Conservation (phyloP, 2,888 invertebrate genomes). For the Drosophila tanythrix region DNA sequence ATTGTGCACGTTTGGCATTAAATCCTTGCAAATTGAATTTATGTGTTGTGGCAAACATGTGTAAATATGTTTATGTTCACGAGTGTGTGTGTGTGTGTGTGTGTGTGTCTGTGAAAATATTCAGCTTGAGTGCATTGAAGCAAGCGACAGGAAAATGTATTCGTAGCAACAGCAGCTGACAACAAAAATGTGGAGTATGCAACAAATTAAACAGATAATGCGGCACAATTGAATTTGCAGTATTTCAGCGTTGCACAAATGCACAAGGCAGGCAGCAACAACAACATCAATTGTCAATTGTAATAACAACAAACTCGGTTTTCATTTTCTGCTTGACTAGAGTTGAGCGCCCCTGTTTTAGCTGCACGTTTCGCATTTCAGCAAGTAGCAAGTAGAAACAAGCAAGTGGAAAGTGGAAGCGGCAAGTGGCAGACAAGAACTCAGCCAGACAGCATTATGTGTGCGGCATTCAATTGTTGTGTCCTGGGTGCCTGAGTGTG, state of each 20-base stretch:
- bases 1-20: slow-evolving; percentile 14
- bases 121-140: slow-evolving; percentile 52
- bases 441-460: slow-evolving; percentile 66
- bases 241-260: slow-evolving; percentile 33
- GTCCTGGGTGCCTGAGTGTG: slow-evolving; percentile 34
- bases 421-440: slow-evolving; percentile 32
- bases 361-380: slow-evolving; percentile 73
- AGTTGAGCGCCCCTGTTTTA: slow-evolving; percentile 60
- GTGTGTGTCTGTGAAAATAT: slow-evolving; percentile 28
- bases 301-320: slow-evolving; percentile 54
- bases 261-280: slow-evolving; percentile 30
- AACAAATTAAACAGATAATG: slow-evolving; percentile 73
- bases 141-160: slow-evolving; percentile 26
- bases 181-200: slow-evolving; percentile 48
- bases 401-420: slow-evolving; percentile 16
- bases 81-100: slow-evolving; percentile 5
- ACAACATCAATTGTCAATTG: slow-evolving; percentile 42
- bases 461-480: slow-evolving; percentile 58
- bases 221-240: slow-evolving; percentile 70
- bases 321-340: slow-evolving; percentile 78
- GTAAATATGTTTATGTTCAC: slow-evolving; percentile 35
- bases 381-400: slow-evolving; percentile 53
- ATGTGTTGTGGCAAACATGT: slow-evolving; percentile 44
- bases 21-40: slow-evolving; percentile 63
- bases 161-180: slow-evolving; percentile 41